Evolutionary conservation across 2,797 vertebrate species (phyloP).

Genomic region (Telmatherina bonti): DNA sequence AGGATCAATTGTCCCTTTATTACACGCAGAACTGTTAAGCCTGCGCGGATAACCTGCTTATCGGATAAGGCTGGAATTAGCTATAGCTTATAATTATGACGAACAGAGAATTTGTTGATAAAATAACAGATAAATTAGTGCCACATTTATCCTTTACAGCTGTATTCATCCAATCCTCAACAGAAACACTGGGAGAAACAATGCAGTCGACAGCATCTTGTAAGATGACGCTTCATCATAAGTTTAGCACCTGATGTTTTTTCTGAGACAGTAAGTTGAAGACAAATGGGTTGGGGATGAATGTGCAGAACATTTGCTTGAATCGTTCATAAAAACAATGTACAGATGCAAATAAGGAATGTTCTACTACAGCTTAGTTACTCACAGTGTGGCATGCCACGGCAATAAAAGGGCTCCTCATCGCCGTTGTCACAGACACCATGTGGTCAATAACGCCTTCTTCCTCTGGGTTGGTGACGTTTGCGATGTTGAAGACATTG

Average conservation of each 20-base stretch:
- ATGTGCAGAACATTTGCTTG: not conserved
- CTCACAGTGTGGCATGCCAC: conserved; percentile 86
- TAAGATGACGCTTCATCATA: not conserved
- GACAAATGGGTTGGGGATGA: not conserved
- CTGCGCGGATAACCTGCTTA: conserved; percentile 54
- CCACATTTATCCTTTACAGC: conserved; percentile 27
- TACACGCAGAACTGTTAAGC: conserved; percentile 39
- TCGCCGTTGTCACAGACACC: conserved; percentile 91
- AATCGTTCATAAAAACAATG: conserved; percentile 2
- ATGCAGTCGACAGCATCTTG: conserved; percentile 11
- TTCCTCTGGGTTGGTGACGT: conserved; percentile 85
- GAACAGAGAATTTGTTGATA: conserved; percentile 26
- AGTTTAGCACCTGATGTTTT: not conserved
- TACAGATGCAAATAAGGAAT: not conserved
- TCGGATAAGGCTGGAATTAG: conserved; percentile 48
- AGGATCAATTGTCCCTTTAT: conserved; percentile 27
- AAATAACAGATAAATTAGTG: conserved; percentile 36
- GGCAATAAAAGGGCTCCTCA: conserved; percentile 89
- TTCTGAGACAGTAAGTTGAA: not conserved
- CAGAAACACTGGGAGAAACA: conserved; percentile 15
- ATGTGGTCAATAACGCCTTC: conserved; percentile 93
- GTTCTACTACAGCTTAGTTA: conserved; percentile 1
- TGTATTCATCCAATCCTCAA: conserved; percentile 29
- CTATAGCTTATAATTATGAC: conserved; percentile 47
- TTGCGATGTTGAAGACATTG: conserved; percentile 82